phyloP scores from a whole-genome alignment of 2,797 vertebrate genomes.

The Darevskia nairensis region DNA sequence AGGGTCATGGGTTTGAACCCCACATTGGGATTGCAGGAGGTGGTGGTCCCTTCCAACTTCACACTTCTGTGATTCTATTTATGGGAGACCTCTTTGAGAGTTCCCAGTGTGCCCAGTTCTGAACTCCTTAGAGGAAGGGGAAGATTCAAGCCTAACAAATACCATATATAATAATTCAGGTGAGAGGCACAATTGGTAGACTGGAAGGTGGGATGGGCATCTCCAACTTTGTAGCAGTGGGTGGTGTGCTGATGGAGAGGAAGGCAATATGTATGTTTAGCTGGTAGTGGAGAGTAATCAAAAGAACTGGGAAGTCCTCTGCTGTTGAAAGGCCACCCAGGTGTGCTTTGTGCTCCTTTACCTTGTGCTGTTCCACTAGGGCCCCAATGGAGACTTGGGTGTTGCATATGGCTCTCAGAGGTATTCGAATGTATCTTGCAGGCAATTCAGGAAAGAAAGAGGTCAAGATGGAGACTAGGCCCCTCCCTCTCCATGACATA shows the following conservation, averaged over 20 bases:
- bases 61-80: too few relatives aligned
- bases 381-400: background rate
- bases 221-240: background rate
- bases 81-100: background rate
- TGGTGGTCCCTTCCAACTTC: too few relatives aligned
- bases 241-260: background rate
- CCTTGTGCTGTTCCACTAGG: background rate
- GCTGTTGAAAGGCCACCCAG: background rate
- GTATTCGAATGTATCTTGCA: too few relatives aligned
- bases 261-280: too few relatives aligned
- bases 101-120: background rate
- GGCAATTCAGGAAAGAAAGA: background rate
- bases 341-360: background rate
- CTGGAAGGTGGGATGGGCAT: too few relatives aligned
- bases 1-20: too few relatives aligned
- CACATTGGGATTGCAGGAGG: too few relatives aligned
- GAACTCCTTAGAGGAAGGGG: background rate
- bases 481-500: background rate
- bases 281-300: too few relatives aligned
- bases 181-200: background rate
- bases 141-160: background rate
- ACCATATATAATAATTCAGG: background rate
- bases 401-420: background rate
- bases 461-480: background rate
- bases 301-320: background rate